Base-by-base conservation (phyloP, 2,888 invertebrate genomes). In the Nymphalis urticae region DNA sequence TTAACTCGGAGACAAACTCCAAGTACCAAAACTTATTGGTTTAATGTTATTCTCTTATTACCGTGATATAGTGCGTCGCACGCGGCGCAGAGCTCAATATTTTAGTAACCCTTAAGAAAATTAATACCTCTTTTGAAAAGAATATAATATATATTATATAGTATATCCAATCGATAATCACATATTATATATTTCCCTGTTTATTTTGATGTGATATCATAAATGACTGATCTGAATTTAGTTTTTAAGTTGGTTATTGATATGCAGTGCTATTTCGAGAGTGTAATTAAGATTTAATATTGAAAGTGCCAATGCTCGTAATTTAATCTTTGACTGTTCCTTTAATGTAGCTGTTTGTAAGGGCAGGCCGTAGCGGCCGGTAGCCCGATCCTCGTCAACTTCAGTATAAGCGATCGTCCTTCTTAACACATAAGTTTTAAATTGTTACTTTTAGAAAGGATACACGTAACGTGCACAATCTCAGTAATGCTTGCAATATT, bases 121-220 rank as follows among this genome's bases (percentile, higher is more conserved):
- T 92, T 92, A 92, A 90, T 93, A 93, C 93, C 93, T 93, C 93
- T 92, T 93, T 92, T 92, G 88, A 91, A 93, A 92, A 89, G 86
- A 89, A 87, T 86, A 89, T 85, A 85, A 85, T 87, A 86, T 89
- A 72, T 74, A 67, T 70, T 72, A 88, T 87, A 88, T 88, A 89
- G 83, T 89, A 89, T 90, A 90, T 87, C 87, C 89, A 89, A 90
- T 88, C 88, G 85, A 89, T 88, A 83, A 91, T 91, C 92, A 90
- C 91, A 87, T 90, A 61, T 67, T 63, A 92, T 92, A 87, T 93
- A 92, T 92, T 90, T 89, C 89, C 92, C 92, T 89, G 88, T 92
- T 93, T 93, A 92, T 93, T 93, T 93, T 93, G 92, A 93, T 93
- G 93, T 93, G 93, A 93, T 93, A 93, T 93, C 93, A 93, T 93